Evolutionary conservation across 2,113 vertebrate genomes (phyloP).

Genomic region (Salvelinus namaycush): DNA sequence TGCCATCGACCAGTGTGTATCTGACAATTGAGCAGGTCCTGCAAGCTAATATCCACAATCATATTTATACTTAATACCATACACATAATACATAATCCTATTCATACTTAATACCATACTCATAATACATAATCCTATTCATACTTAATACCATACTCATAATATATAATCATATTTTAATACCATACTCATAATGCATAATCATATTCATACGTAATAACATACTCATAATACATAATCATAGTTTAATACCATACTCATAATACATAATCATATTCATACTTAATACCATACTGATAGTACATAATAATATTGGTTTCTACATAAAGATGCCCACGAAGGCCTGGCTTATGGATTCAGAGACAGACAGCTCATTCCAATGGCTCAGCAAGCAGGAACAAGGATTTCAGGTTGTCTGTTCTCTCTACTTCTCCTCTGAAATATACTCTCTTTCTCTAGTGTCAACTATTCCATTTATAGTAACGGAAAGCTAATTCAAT

Average conservation of each 20-base stretch:
- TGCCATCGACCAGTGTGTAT: no score
- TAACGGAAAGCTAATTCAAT: no score
- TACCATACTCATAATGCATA: not conserved
- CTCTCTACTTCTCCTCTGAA: not conserved
- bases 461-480: not conserved
- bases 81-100: not conserved
- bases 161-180: not conserved
- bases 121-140: not conserved
- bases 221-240: not conserved
- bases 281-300: no score
- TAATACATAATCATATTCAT: no score
- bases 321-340: conserved; percentile 76
- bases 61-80: not conserved
- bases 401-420: conserved; percentile 78
- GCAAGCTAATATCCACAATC: not conserved
- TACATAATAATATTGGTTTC: not conserved
- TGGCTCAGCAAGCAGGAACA: conserved; percentile 82
- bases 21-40: not conserved
- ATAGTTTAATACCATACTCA: no score
- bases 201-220: not conserved
- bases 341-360: conserved; percentile 78
- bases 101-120: not conserved
- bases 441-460: no score
- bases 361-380: conserved; percentile 68
- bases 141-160: not conserved